A percentile compares a stretch with the other conserved stretches of the same genome.
phyloP scores from a whole-genome alignment of 2,888 invertebrate species.

The Tetramorium bicarinatum region DNA sequence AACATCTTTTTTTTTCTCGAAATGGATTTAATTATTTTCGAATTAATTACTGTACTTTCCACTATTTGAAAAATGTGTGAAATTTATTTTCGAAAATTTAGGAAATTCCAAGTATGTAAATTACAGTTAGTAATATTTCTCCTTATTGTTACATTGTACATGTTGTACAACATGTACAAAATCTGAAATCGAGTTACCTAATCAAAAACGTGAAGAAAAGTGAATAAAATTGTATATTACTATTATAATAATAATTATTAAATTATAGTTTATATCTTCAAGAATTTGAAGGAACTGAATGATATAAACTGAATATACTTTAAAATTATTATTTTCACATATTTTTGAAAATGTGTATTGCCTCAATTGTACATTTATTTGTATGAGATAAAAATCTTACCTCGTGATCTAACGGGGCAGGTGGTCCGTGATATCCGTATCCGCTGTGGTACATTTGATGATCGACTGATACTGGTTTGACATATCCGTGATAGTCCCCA shows the following conservation, averaged over 20 bases:
- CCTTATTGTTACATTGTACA: background rate
- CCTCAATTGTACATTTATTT: background rate
- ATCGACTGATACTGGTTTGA: slow-evolving; percentile 27
- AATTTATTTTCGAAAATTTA: background rate
- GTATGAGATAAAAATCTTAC: slow-evolving; percentile 44
- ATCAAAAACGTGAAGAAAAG: background rate
- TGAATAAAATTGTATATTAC: background rate
- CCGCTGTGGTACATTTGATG: slow-evolving; percentile 53
- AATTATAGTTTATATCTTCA: background rate
- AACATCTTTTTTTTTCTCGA: too few relatives aligned
- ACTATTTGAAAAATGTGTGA: background rate
- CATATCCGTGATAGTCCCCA: slow-evolving; percentile 46
- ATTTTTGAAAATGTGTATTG: background rate
- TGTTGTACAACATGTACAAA: too few relatives aligned
- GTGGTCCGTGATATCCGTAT: slow-evolving; percentile 73
- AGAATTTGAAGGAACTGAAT: background rate
- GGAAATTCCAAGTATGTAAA: background rate
- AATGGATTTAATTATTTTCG: background rate
- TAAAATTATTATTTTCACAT: background rate
- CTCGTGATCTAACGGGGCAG: slow-evolving; percentile 73
- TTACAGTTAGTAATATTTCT: background rate
- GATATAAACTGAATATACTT: background rate
- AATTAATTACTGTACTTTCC: background rate
- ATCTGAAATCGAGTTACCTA: background rate
- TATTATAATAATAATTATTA: background rate